Percentiles rank a stretch among this genome's conserved stretches.
phyloP scores from a whole-genome alignment of 2,797 vertebrate species.

The Thamnophis elegans region DNA sequence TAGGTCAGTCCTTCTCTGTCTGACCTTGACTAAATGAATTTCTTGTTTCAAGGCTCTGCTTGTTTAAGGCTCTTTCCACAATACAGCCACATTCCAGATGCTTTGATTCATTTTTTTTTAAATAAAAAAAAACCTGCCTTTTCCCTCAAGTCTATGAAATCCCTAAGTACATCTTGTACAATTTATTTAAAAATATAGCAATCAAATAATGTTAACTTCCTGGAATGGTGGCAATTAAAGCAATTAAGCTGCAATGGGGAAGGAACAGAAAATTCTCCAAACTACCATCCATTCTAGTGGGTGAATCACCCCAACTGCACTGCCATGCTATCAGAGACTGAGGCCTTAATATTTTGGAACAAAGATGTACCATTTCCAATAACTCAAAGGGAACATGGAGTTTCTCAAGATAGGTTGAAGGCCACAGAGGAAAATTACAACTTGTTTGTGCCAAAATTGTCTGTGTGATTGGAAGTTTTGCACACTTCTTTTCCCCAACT shows the following conservation, averaged over 20 bases:
- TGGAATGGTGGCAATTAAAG: constrained; percentile 52
- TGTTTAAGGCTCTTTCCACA: neutral
- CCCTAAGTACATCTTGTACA: constrained; percentile 34
- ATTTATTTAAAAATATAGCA: constrained; percentile 57
- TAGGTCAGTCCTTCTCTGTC: neutral
- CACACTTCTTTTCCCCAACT: neutral
- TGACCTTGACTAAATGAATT: neutral
- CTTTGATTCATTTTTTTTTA: neutral
- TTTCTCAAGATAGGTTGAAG: neutral
- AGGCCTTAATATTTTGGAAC: neutral
- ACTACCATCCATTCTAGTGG: neutral
- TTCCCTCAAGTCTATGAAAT: constrained; percentile 31
- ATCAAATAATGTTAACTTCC: constrained; percentile 50
- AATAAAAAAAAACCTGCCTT: neutral
- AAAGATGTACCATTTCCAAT: neutral
- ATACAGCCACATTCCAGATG: neutral
- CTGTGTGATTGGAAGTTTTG: neutral
- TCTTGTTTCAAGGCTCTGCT: neutral
- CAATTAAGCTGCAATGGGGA: constrained; percentile 33
- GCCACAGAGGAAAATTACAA: neutral
- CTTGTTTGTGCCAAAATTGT: neutral
- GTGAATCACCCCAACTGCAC: neutral
- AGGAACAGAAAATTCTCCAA: neutral
- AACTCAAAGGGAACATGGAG: neutral
- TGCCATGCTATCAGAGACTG: neutral